phyloP scores from a whole-genome alignment of 1,140 invertebrate genomes.

The Chionoecetes opilio region DNA sequence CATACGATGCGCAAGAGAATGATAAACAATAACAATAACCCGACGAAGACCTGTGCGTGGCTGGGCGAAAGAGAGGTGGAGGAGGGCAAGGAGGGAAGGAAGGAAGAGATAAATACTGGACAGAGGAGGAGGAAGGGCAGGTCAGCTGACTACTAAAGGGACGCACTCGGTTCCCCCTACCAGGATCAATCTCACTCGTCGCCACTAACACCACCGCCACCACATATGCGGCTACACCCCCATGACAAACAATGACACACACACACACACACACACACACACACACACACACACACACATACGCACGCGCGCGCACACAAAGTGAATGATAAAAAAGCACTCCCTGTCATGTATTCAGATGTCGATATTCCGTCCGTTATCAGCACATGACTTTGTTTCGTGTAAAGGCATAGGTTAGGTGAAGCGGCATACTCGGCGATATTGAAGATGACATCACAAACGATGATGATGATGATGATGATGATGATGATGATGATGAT shows the following conservation, averaged over 20 bases:
- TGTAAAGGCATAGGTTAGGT: too few species aligned
- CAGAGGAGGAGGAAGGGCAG: background rate
- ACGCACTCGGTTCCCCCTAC: constrained; percentile 14
- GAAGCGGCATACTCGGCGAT: too few species aligned
- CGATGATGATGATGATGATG: too few species aligned
- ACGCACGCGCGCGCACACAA: too few species aligned
- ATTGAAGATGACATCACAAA: too few species aligned
- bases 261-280: background rate
- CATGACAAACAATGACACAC: background rate
- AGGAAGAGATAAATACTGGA: background rate
- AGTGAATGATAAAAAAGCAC: too few species aligned
- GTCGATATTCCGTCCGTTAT: too few species aligned
- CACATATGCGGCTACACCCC: background rate
- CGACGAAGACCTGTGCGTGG: background rate
- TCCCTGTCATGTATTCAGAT: too few species aligned
- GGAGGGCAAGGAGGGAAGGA: background rate
- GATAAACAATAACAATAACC: background rate
- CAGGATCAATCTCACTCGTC: constrained; percentile 18
- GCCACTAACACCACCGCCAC: constrained; percentile 12
- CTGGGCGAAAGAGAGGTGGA: background rate
- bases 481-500: too few species aligned
- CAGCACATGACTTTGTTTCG: too few species aligned
- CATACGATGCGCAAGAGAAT: background rate
- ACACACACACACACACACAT: background rate
- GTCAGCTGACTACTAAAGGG: constrained; percentile 27